phyloP scores from a whole-genome alignment of 1,140 invertebrate genomes.

The Chelonus insularis region DNA sequence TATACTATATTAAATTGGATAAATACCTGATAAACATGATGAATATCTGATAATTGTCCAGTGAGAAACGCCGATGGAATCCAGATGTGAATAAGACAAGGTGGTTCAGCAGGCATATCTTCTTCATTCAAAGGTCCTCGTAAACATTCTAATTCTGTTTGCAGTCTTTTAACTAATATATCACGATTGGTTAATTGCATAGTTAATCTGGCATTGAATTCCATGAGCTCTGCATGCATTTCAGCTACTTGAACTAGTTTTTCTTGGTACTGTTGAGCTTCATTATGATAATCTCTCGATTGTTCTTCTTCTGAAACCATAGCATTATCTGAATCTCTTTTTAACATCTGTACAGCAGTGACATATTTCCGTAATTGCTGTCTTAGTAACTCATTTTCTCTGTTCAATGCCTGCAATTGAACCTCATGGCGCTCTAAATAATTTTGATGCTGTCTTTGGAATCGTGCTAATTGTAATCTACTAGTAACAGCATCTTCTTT shows the following conservation, averaged over 20 bases:
- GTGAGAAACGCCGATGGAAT: conserved; percentile 89
- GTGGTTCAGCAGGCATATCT: conserved; percentile 51
- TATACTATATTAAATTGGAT: too few relatives aligned
- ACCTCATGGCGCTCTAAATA: conserved; percentile 55
- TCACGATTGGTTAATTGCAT: conserved; percentile 61
- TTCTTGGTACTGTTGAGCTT: conserved; percentile 82
- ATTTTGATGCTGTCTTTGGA: conserved; percentile 57
- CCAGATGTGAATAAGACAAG: conserved; percentile 81
- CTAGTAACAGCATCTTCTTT: conserved; percentile 51
- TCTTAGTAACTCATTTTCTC: conserved; percentile 85
- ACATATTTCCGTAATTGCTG: conserved; percentile 90
- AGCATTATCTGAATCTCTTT: conserved; percentile 62
- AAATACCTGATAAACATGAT: conserved; percentile 86
- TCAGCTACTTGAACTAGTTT: conserved; percentile 93
- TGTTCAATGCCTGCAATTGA: conserved; percentile 54
- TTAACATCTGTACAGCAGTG: conserved; percentile 84
- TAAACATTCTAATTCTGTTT: conserved; percentile 70
- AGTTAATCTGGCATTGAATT: conserved; percentile 77
- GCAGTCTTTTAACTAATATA: conserved; percentile 65
- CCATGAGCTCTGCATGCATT: conserved; percentile 95
- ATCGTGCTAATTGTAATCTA: conserved; percentile 49
- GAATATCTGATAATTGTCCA: conserved; percentile 73
- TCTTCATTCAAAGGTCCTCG: conserved; percentile 67
- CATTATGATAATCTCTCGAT: conserved; percentile 64
- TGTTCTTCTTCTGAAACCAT: conserved; percentile 50